These are phyloP conservation scores for Oryctes rhinoceros DNA, from an alignment of 1,140 invertebrate genomes.

Conservation along the genomic window DNA sequence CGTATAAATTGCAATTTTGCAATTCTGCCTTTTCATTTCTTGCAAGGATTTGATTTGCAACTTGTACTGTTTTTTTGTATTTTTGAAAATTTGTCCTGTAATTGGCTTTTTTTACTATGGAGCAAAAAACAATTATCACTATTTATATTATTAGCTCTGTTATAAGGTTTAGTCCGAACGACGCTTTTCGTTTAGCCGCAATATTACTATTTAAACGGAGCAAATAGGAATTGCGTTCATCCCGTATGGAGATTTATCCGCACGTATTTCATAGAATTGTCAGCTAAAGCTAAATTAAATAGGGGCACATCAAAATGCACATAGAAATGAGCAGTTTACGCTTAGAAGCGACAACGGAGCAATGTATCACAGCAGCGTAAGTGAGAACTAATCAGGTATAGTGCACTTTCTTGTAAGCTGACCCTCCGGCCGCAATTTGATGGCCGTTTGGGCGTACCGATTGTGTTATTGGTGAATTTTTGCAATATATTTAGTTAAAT, in stretches of 20 bases:
- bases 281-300: constrained; percentile 37
- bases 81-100: no score
- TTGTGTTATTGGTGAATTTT: constrained; percentile 14
- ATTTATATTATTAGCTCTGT: no score
- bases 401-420: constrained; percentile 42
- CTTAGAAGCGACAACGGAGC: constrained; percentile 27
- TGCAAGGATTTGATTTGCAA: no score
- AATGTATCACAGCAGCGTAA: constrained; percentile 30
- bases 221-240: not conserved
- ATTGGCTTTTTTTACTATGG: no score
- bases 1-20: no score
- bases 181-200: not conserved
- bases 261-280: constrained; percentile 29
- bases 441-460: constrained; percentile 10
- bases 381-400: constrained; percentile 41
- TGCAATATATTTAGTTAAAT: constrained; percentile 23
- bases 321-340: constrained; percentile 45
- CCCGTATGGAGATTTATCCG: constrained; percentile 9
- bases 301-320: constrained; percentile 45
- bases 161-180: no score
- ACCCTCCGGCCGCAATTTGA: constrained; percentile 30
- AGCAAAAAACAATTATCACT: no score
- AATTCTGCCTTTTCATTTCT: no score
- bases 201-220: not conserved
- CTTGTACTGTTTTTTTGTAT: no score